Evolutionary conservation across 64 coral and sea anemone genomes (phyloP).

Genomic region (Hydrozoanthus tunicans): DNA sequence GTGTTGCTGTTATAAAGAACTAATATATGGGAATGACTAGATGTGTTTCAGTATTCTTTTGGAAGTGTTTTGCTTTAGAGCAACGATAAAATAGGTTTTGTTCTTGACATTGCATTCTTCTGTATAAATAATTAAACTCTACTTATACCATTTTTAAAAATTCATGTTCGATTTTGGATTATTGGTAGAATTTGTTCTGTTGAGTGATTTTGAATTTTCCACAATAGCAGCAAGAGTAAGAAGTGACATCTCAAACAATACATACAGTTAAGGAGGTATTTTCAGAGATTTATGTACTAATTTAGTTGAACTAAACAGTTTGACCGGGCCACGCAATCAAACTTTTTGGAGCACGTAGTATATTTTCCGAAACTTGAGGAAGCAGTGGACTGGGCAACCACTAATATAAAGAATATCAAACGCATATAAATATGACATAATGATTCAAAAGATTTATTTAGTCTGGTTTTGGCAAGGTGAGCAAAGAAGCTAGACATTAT

Average conservation of each 20-base stretch:
- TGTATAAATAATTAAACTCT: conserved; percentile 5
- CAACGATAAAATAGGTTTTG: conserved; percentile 24
- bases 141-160: conserved; percentile 10
- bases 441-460: conserved; percentile 23
- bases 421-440: conserved; percentile 15
- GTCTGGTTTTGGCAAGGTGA: conserved; percentile 19
- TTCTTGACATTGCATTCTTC: conserved; percentile 22
- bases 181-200: conserved; percentile 23
- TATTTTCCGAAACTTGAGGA: conserved; percentile 37
- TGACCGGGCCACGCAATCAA: conserved; percentile 21
- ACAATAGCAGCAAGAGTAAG: conserved; percentile 50
- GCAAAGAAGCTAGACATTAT: conserved; percentile 6
- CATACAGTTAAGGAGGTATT: conserved; percentile 20
- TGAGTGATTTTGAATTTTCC: conserved; percentile 16
- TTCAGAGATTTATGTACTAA: conserved; percentile 47
- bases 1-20: conserved; percentile 1
- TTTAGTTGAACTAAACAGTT: conserved; percentile 45
- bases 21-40: conserved; percentile 8
- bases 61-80: conserved; percentile 36
- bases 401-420: conserved; percentile 42
- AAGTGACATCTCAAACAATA: conserved; percentile 56
- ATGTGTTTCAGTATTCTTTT: conserved; percentile 34
- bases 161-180: conserved; percentile 30
- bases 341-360: conserved; percentile 2
- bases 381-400: conserved; percentile 10